Evolutionary conservation across 2,797 vertebrate genomes (phyloP).

Genomic region (Philypnodon macrostomus): DNA sequence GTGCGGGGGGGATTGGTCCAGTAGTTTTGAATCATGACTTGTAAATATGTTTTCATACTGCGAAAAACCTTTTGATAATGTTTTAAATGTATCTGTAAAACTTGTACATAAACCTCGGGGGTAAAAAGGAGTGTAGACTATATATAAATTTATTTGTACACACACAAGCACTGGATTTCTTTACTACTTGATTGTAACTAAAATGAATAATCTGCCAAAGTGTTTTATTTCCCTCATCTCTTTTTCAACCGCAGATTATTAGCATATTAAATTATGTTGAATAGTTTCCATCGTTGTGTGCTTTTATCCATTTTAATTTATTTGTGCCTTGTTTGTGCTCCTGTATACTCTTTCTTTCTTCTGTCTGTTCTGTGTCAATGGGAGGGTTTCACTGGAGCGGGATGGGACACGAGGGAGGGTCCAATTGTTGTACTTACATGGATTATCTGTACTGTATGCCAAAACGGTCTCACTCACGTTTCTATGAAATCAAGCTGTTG

Average conservation of each 20-base stretch:
- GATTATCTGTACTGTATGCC: conserved; percentile 83
- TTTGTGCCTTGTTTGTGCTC: conserved; percentile 85
- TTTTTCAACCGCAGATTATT: conserved; percentile 76
- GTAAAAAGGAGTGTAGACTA: conserved; percentile 76
- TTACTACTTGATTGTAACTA: conserved; percentile 88
- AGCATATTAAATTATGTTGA: conserved; percentile 77
- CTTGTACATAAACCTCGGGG: conserved; percentile 76
- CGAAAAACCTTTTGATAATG: conserved; percentile 82
- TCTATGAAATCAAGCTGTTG: conserved; percentile 85
- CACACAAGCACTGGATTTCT: conserved; percentile 83
- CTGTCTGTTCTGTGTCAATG: conserved; percentile 67
- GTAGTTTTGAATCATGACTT: conserved; percentile 79
- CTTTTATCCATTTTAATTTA: conserved; percentile 79
- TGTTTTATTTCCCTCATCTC: conserved; percentile 69
- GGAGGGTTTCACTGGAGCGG: conserved; percentile 17
- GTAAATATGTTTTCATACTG: conserved; percentile 84
- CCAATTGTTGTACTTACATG: conserved; percentile 80
- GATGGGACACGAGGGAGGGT: conserved; percentile 18
- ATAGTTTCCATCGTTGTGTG: conserved; percentile 64
- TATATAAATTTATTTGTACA: conserved; percentile 83
- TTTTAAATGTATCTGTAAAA: conserved; percentile 84
- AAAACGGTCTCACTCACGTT: conserved; percentile 86
- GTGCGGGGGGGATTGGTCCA: conserved; percentile 45
- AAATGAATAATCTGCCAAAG: conserved; percentile 86
- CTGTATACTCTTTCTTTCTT: conserved; percentile 75